Evolutionary conservation across 2,888 invertebrate genomes (phyloP).

Genomic region (Nipponacmea schrenckii): DNA sequence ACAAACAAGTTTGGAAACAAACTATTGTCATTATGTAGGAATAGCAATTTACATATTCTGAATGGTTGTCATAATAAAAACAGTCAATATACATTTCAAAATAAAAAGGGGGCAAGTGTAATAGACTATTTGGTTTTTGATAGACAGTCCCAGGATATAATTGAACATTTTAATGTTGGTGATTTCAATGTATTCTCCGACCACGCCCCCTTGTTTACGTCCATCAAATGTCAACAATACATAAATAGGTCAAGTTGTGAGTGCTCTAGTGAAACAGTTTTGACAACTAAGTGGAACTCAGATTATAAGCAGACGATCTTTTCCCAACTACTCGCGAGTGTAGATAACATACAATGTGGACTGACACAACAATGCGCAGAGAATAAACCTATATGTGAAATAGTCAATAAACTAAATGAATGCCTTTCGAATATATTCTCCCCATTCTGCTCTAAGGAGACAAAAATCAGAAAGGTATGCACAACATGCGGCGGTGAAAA

Average conservation of each 20-base stretch:
- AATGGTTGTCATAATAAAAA: not conserved
- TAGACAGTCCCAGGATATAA: not conserved
- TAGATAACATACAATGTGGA: too few relatives aligned
- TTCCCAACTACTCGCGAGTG: too few relatives aligned
- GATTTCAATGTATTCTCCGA: not conserved
- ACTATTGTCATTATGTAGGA: not conserved
- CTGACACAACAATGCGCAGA: too few relatives aligned
- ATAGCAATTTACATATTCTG: not conserved
- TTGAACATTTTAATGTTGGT: not conserved
- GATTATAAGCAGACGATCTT: not conserved
- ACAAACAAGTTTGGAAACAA: not conserved
- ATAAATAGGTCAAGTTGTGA: not conserved
- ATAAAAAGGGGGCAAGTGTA: not conserved
- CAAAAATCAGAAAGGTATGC: too few relatives aligned
- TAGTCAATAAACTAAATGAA: too few relatives aligned
- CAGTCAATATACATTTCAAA: not conserved
- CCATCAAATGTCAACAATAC: not conserved
- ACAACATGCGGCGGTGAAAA: too few relatives aligned
- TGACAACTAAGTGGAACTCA: not conserved
- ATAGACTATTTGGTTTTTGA: not conserved
- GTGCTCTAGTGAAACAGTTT: not conserved
- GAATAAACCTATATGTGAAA: too few relatives aligned
- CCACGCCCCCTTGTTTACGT: not conserved
- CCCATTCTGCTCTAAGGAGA: too few relatives aligned
- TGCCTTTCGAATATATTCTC: too few relatives aligned